Base-by-base conservation (phyloP, 1,140 invertebrate genomes). In the Tyrophagus putrescentiae region DNA sequence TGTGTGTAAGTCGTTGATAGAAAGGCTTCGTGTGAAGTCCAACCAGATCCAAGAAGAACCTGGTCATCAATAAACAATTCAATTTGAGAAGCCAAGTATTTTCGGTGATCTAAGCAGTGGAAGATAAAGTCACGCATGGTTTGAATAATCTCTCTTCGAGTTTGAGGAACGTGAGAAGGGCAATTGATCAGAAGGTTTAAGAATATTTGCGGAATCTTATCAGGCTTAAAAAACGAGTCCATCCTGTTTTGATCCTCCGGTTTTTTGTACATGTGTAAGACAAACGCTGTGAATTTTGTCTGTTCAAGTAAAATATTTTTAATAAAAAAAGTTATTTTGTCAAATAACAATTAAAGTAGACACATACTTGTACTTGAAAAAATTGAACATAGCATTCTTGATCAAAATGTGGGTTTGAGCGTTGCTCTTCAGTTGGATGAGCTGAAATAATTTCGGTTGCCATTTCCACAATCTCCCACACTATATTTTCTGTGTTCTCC, bases 321-420 rank as follows among this genome's bases (percentile, higher is more conserved):
- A 21, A 21, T 39, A 39, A 13, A 13, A 39, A 21, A 13, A 13
- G 21, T 39, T 13, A 48, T 34, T 32, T 36, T 21, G 13, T 89
- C 59, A 97, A 92, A 68, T 95, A 97, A 0, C n/a, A n/a, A n/a
- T n/a, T n/a, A n/a, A n/a, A n/a, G n/a, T n/a, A n/a, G 1, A 97
- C 70, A 0, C 90, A 94, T 72, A 97, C 93, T 76, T 98, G 94
- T 6, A 92, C 92, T 5, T 89, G 90, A 80, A 97, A 93, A 69
- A 98, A 97, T 71, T 98, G 93, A 0, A 96, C 91, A 75, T 94
- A 95, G 9, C 96, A 84, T 76, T 97, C 93, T 68, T 90, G 91
- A 72, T 94, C 94, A 69, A 95, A 90, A 5, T 78, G 79, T 11
- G 83, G 79, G 53, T 83, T 84, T 54, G 78, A 76, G 68, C 86